These are phyloP conservation scores for Amiota communis DNA, from an alignment of 2,888 invertebrate species.

Conservation along the genomic window DNA sequence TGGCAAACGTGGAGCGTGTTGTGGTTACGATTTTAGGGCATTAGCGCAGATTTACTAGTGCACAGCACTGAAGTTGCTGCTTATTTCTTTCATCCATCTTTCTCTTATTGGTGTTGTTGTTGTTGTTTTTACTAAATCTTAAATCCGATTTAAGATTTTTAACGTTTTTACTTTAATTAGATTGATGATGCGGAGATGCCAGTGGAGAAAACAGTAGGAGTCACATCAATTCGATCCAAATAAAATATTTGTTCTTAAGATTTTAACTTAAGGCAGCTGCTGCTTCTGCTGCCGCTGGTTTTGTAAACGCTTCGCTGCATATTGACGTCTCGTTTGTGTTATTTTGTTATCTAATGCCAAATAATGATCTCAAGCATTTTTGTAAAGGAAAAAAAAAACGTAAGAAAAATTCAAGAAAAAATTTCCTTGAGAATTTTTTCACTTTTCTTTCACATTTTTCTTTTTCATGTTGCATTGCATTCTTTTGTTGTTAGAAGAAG, in stretches of 20 bases:
- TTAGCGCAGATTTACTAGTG: background rate
- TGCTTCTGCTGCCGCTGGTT: background rate
- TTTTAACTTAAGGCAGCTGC: too few species aligned
- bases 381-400: background rate
- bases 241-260: too few species aligned
- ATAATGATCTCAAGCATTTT: slow-evolving; percentile 15
- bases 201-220: background rate
- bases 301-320: slow-evolving; percentile 7
- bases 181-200: slow-evolving; percentile 2
- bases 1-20: slow-evolving; percentile 5
- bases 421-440: too few species aligned
- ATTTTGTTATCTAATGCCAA: slow-evolving; percentile 3
- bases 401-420: background rate
- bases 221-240: too few species aligned
- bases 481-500: slow-evolving; percentile 9
- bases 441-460: too few species aligned
- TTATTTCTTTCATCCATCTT: background rate
- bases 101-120: background rate
- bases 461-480: slow-evolving; percentile 2
- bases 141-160: slow-evolving; percentile 13
- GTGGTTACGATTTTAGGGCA: background rate
- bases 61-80: background rate
- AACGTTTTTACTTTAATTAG: slow-evolving; percentile 15
- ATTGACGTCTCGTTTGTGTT: background rate
- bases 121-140: background rate